Percentiles rank a stretch among this genome's conserved stretches.
Evolutionary conservation across 2,113 vertebrate species (phyloP).

Genomic region (Craseonycteris thonglongyai): DNA sequence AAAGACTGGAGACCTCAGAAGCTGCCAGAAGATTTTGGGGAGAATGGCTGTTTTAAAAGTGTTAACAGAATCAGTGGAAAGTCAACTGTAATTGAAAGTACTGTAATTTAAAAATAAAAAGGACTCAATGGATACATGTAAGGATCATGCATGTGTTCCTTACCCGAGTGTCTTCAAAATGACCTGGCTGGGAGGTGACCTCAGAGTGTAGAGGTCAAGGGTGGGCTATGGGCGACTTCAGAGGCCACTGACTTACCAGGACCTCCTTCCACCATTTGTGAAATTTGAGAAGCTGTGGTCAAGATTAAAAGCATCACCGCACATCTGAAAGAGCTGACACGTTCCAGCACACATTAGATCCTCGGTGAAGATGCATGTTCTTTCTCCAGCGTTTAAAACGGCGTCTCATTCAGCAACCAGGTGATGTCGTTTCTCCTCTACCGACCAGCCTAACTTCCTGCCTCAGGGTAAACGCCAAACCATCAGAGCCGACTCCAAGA

Average conservation of each 20-base stretch:
- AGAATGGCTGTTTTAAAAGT: not conserved
- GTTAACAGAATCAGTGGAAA: fast-evolving
- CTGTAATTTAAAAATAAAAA: too few species aligned
- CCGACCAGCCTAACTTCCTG: not conserved
- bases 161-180: fast-evolving
- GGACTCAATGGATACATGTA: fast-evolving
- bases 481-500: not conserved
- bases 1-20: not conserved
- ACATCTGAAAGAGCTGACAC: fast-evolving
- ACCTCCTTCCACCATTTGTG: fast-evolving
- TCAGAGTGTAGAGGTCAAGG: fast-evolving
- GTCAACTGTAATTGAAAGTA: too few species aligned
- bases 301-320: not conserved
- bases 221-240: not conserved
- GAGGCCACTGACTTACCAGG: not conserved
- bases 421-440: not conserved
- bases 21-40: fast-evolving
- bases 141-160: fast-evolving
- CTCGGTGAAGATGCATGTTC: fast-evolving
- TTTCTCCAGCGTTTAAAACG: not conserved
- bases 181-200: fast-evolving
- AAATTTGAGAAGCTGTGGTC: not conserved
- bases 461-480: not conserved
- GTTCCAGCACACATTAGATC: fast-evolving
- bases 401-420: not conserved